Conservation (phyloP, 2,888 invertebrate species). For the Agelastica alni region DNA sequence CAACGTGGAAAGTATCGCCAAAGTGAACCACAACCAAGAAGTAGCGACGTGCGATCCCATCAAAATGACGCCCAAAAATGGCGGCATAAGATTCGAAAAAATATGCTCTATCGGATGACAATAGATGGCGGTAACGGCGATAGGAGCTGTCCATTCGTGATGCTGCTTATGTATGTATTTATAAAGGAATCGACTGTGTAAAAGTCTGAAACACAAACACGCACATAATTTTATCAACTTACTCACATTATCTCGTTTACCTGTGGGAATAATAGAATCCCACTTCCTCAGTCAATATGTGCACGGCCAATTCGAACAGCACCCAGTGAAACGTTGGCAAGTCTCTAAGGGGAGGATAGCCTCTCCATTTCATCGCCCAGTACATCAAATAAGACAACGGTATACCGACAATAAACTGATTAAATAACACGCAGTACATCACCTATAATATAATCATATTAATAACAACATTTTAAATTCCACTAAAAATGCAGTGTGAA, state of each 20-base stretch:
- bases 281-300: constrained; percentile 77
- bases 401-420: constrained; percentile 72
- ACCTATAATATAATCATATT: constrained; percentile 57
- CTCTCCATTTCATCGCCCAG: constrained; percentile 68
- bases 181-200: constrained; percentile 76
- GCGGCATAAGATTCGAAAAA: constrained; percentile 77
- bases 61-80: constrained; percentile 72
- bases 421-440: constrained; percentile 70
- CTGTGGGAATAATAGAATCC: constrained; percentile 86
- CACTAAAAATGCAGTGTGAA: background rate
- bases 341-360: constrained; percentile 67
- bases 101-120: constrained; percentile 80
- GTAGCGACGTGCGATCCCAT: constrained; percentile 79
- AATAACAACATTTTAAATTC: constrained; percentile 1
- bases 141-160: constrained; percentile 87
- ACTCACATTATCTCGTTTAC: constrained; percentile 47
- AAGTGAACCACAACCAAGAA: constrained; percentile 76
- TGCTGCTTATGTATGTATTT: constrained; percentile 84
- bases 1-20: constrained; percentile 78
- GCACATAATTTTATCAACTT: background rate
- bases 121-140: constrained; percentile 80
- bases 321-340: constrained; percentile 80
- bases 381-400: constrained; percentile 67
- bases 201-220: constrained; percentile 59
- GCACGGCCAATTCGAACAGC: constrained; percentile 72